Evolutionary conservation across 1,140 invertebrate species (phyloP), one percentile per base, ranked within the genome.

Genomic region (Zaprionus lachaisei): DNA sequence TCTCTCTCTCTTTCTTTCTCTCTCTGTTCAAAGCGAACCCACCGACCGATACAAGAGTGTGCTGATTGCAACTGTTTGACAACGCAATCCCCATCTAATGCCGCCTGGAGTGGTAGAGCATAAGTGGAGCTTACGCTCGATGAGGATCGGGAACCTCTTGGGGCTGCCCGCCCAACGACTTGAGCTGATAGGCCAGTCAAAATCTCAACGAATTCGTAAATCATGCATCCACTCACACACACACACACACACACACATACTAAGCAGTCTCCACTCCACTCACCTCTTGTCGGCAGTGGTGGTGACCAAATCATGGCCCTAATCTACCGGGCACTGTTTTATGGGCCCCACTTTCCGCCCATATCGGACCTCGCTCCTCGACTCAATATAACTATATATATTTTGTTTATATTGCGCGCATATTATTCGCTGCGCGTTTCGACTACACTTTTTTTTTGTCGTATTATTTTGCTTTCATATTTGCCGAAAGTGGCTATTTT

Each of bases 201-300:
- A 83, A 84, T 84, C 83, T 87, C 84, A 83, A 83, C 81, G 71
- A 61, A 89, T 87, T 79, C 78, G 84, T 81, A 81, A 83, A 87
- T 89, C 84, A 89, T 78, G 71, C 80, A 69, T 61, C 62, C 57
- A 76, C 72, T 34, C 56, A 31, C 58, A 56, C 58, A 58, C 34
- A 58, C 31, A 20, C 56, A 49, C 17, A 22, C 20, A 54, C 11
- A 34, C 28, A 63, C 44, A 51, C 26, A 47, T 7, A 28, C 24
- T 31, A 22, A 6, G 5, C 57, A 61, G 7, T 28, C 60, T 62
- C 2, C 11, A 54, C 49, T 65, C 51, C 20, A n/a, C 28, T 44
- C 55, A 26, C 44, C 51, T 56, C 58, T 38, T 41, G 44, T 71
- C 34, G 63, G 49, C 61, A 28, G 44, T 31, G 7, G 7, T 34